Percentiles rank a stretch among this genome's conserved stretches.
Conservation (phyloP, 2,888 invertebrate genomes). For the Agriopis leucophaearia region DNA sequence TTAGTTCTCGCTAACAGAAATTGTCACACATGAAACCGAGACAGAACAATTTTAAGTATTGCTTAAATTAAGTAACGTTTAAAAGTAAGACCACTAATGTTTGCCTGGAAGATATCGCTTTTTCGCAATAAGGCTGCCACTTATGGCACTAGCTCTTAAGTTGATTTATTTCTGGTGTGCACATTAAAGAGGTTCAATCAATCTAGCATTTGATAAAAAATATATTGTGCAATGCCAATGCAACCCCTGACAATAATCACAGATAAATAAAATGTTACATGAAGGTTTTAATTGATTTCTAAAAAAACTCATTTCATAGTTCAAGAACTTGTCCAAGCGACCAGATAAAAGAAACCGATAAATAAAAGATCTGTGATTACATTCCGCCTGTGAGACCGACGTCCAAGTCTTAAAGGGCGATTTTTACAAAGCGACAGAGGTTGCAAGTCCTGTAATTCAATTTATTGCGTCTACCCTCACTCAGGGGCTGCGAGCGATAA, state of each 20-base stretch:
- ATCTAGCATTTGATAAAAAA: too few relatives aligned
- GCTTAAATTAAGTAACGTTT: too few relatives aligned
- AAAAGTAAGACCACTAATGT: too few relatives aligned
- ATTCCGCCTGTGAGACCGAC: constrained; percentile 46
- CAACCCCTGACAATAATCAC: not conserved
- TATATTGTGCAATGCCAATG: not conserved
- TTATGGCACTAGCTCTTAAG: too few relatives aligned
- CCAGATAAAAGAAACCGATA: constrained; percentile 22
- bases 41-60: too few relatives aligned
- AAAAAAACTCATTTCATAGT: not conserved
- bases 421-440: constrained; percentile 66
- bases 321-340: not conserved
- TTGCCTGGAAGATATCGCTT: too few relatives aligned
- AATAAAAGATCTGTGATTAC: constrained; percentile 65
- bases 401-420: constrained; percentile 63
- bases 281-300: not conserved
- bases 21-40: too few relatives aligned
- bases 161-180: too few relatives aligned
- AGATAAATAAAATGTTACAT: not conserved
- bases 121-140: too few relatives aligned
- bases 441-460: constrained; percentile 76
- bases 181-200: too few relatives aligned
- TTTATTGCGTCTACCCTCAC: constrained; percentile 71
- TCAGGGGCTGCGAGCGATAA: constrained; percentile 71
- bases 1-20: too few relatives aligned